Evolutionary conservation across 2,888 invertebrate genomes (phyloP).

Genomic region (Cephalotes varians): DNA sequence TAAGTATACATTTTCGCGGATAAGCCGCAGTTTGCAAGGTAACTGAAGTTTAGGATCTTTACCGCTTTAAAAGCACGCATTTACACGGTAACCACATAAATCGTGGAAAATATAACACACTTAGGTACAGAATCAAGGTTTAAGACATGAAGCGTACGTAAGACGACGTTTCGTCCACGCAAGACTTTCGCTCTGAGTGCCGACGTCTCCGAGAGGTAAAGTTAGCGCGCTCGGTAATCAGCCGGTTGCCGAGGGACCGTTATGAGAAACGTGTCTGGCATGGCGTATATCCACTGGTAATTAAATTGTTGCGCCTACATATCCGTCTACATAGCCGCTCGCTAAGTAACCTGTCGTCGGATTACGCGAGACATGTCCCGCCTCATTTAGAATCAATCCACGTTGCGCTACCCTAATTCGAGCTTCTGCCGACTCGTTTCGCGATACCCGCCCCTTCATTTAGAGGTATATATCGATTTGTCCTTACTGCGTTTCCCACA

Average conservation of each 20-base stretch:
- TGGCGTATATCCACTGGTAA: slow-evolving; percentile 74
- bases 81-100: background rate
- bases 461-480: slow-evolving; percentile 33
- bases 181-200: background rate
- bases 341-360: slow-evolving; percentile 70
- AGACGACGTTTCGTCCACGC: slow-evolving; percentile 1
- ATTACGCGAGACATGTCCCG: slow-evolving; percentile 63
- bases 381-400: slow-evolving; percentile 74
- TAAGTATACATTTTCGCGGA: too few species aligned
- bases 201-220: slow-evolving; percentile 21
- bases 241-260: slow-evolving; percentile 63
- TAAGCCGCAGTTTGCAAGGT: background rate
- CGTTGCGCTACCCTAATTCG: slow-evolving; percentile 69
- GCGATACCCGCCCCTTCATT: slow-evolving; percentile 62
- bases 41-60: background rate
- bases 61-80: background rate
- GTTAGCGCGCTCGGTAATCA: slow-evolving; percentile 63
- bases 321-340: slow-evolving; percentile 52
- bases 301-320: slow-evolving; percentile 74
- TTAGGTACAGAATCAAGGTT: background rate
- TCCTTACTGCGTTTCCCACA: slow-evolving; percentile 16
- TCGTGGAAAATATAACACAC: slow-evolving; percentile 4
- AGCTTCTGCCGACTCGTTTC: slow-evolving; percentile 60
- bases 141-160: background rate
- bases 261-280: slow-evolving; percentile 80